Evolutionary conservation across 2,113 vertebrate species (phyloP).

Genomic region (Atlantisia rogersi): DNA sequence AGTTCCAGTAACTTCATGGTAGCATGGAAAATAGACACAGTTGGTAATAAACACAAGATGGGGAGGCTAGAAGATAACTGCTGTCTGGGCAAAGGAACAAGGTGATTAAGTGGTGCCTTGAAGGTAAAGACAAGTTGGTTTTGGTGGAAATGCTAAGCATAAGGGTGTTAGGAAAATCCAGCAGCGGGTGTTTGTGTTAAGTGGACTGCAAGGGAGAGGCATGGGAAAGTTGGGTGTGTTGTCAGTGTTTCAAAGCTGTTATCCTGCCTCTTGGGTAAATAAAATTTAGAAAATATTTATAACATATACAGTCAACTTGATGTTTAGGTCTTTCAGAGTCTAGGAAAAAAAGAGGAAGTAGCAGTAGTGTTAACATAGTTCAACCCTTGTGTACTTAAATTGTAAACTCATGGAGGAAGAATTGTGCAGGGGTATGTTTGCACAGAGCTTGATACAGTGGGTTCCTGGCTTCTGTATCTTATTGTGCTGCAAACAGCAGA

Average conservation of each 20-base stretch:
- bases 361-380: constrained; percentile 32
- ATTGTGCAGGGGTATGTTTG: not conserved
- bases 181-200: not conserved
- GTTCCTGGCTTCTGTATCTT: constrained; percentile 43
- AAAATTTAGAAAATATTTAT: constrained; percentile 56
- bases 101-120: not conserved
- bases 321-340: constrained; percentile 42
- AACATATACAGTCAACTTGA: constrained; percentile 22
- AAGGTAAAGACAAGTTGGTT: not conserved
- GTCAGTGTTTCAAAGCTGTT: constrained; percentile 25
- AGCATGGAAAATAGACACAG: not conserved
- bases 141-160: not conserved
- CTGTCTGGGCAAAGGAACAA: not conserved
- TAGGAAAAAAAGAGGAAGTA: not conserved
- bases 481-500: constrained; percentile 36
- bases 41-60: not conserved
- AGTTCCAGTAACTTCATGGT: not conserved
- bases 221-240: constrained; percentile 10
- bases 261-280: constrained; percentile 14
- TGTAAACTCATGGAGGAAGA: constrained; percentile 48
- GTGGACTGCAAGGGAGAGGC: not conserved
- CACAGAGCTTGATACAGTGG: not conserved
- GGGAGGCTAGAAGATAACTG: not conserved
- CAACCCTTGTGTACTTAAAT: constrained; percentile 28
- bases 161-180: not conserved